These are phyloP conservation scores for Spinus pinus DNA, from an alignment of 2,797 vertebrate genomes.

Conservation along the genomic window DNA sequence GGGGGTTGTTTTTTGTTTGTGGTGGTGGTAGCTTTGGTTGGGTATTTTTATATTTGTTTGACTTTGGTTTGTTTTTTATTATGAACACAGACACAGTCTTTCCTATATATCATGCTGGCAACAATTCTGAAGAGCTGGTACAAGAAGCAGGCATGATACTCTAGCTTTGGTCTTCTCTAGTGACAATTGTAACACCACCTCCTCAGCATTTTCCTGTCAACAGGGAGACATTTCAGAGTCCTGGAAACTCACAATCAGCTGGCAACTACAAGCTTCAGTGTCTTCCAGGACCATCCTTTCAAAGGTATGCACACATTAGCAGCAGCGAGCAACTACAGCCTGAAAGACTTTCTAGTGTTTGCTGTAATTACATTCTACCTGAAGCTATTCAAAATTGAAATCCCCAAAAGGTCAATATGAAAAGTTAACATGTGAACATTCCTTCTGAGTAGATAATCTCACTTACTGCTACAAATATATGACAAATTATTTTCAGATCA, in stretches of 20 bases:
- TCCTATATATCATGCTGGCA: not conserved
- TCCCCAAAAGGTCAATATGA: not conserved
- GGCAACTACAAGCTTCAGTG: rapidly evolving
- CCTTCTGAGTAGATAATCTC: not conserved
- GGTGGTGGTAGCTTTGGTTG: not conserved
- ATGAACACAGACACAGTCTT: not conserved
- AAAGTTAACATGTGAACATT: not conserved
- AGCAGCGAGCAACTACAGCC: not conserved
- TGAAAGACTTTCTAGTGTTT: not conserved
- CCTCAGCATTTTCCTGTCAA: not conserved
- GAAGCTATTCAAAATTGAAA: not conserved
- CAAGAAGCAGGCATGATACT: not conserved
- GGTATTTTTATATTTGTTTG: not conserved
- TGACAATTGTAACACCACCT: not conserved
- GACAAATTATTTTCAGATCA: not conserved
- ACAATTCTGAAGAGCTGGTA: not conserved
- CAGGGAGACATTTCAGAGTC: not conserved
- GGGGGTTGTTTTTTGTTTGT: not conserved
- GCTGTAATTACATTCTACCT: not conserved
- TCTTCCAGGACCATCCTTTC: not conserved
- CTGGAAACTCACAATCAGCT: not conserved
- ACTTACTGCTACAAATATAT: not conserved
- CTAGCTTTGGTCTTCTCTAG: not conserved
- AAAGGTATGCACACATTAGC: not conserved
- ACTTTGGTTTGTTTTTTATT: not conserved